Base-by-base conservation (phyloP, 2,797 vertebrate genomes). In the Cyclopterus lumpus region DNA sequence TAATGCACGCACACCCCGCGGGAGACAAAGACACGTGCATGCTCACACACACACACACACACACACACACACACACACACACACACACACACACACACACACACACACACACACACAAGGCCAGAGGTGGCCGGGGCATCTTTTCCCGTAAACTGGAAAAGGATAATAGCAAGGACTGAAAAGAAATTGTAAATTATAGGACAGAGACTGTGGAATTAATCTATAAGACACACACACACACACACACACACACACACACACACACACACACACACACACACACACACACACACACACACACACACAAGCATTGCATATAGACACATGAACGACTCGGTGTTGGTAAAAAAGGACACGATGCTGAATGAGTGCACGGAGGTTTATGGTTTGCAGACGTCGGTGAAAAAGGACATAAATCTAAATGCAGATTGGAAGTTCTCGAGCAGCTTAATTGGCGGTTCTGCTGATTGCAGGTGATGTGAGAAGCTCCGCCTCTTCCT, bases 151-250 rank as follows among this genome's bases (percentile, higher is more conserved):
- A 75, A 66, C 73, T 60, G 79, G 30, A 32, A 73, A 69, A 77
- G 79, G 81, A 93, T 92, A 94, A 94, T 92, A 89, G 86, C 90
- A 82, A 80, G 88, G 82, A 86, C 73, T 91, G 88, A 93, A 93
- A 94, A 92, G 2, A 87, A 86, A 93, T 84, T 85, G 84, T 86
- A 91, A 93, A 95, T 93, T 93, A 93, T 77, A 91, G 88, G 87
- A 90, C 81, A 67, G 22, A 60, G 8, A 59, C 34, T 15, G 8
- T 15, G 8, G 81, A 78, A 85, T 75, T 75, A 78, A 87, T 88
- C 75, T 48, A 67, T 53, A 78, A 87, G 75, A 82, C 48, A 8
- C 2, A 68, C 51, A 59, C 51, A 62, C 75, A 71, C 49, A 22
- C 15, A n/a, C 15, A 79, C 15, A 67, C 22, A 30, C 36, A 38